Base-by-base conservation (phyloP, 1,140 invertebrate genomes). In the Tribolium castaneum region DNA sequence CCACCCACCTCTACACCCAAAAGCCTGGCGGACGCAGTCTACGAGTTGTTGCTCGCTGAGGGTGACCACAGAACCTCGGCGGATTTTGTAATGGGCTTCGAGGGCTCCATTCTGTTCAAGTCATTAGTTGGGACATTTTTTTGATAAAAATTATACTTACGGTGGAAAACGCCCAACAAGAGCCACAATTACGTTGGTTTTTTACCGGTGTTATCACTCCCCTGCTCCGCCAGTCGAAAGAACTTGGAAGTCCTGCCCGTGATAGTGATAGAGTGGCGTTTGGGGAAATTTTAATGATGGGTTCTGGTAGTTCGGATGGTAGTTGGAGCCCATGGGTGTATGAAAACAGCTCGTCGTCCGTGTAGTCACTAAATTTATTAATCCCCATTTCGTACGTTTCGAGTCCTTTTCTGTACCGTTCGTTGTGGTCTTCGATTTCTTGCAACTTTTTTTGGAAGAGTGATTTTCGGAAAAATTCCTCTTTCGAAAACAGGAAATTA, bases 361-460 rank as follows among this genome's bases (percentile, higher is more conserved):
- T 75, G 14, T 4, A 75, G 19, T 56, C 52, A 7, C 45, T 12
- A 14, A 75, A 75, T 39, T 59, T 5, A 39, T 54, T 75, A 22
- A 75, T 49, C 6, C 12, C 30, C 13, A 75, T 34, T 59, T 75
- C 14, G 6, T 59, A 75, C 1, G 51, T 75, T 22, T 39, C 72
- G 9, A 56, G n/a, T 3, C 72, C 72, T 39, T 39, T 13, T 10
- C 19, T 59, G 14, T 59, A 75, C 19, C 34, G 12, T 30, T 75
- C 35, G n/a, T 75, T 75, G 10, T 75, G 72, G 13, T 75, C 52
- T 39, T 75, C 72, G 25, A 75, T 59, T 51, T 56, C 16, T 9
- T 75, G 34, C 6, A 75, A 13, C 19, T 59, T 75, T 30, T 75
- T 59, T 3, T 34, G 1, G 35, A 75, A 75, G 6, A 75, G 45